Conservation (phyloP, 2,113 vertebrate genomes). For the Zapus hudsonius region DNA sequence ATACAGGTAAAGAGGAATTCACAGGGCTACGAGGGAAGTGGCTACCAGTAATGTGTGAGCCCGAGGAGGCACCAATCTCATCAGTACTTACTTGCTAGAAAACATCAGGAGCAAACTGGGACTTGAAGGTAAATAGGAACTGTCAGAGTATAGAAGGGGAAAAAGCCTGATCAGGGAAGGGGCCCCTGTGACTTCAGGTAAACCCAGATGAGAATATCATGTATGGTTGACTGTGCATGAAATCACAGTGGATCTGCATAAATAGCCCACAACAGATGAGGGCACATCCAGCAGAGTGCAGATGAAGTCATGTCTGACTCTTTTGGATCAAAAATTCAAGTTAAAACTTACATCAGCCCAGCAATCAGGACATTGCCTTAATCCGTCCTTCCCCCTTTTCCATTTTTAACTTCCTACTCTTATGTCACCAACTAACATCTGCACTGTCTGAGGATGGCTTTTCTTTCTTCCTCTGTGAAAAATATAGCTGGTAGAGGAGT, state of each 20-base stretch:
- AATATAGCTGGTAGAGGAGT: background rate
- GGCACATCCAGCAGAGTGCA: background rate
- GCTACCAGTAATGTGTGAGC: background rate
- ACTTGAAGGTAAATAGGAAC: background rate
- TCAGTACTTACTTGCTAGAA: background rate
- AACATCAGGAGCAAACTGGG: background rate
- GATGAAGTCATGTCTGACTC: background rate
- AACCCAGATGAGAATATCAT: rapidly evolving
- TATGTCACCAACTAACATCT: background rate
- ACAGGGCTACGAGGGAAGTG: rapidly evolving
- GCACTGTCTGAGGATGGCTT: background rate
- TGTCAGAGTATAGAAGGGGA: background rate
- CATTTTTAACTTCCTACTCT: background rate
- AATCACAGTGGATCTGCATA: background rate
- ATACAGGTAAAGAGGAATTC: background rate
- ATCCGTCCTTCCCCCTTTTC: background rate
- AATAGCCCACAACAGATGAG: background rate
- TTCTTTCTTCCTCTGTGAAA: background rate
- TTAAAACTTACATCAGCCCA: background rate
- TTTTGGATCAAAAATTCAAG: background rate
- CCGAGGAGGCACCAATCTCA: background rate
- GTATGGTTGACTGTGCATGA: rapidly evolving
- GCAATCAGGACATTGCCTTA: background rate
- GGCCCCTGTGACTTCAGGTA: rapidly evolving
- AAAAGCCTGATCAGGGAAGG: background rate